Evolutionary conservation across 2,797 vertebrate genomes (phyloP).

Genomic region (Oreochromis mossambicus): DNA sequence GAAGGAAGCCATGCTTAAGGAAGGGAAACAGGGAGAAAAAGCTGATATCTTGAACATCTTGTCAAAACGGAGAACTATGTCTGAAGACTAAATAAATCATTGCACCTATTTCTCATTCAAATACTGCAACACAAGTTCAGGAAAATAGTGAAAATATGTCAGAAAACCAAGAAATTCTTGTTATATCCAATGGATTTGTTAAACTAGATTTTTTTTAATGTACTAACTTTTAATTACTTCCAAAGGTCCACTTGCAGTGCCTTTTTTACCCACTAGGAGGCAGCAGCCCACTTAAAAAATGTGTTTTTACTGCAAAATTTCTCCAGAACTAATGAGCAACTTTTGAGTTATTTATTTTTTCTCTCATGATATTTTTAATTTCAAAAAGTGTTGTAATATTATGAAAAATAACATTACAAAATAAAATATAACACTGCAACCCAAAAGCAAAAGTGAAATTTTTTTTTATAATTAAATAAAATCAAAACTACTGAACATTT

Average conservation of each 20-base stretch:
- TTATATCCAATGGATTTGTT: not conserved
- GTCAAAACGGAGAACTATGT: not conserved
- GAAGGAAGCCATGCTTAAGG: not conserved
- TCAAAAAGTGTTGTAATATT: not conserved
- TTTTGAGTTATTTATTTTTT: not conserved
- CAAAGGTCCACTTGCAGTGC: not conserved
- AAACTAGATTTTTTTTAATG: not conserved
- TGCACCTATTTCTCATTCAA: not conserved
- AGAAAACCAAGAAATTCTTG: not conserved
- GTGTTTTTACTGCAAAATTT: not conserved
- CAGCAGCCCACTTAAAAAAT: not conserved
- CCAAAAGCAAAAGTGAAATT: not conserved
- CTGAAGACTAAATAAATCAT: not conserved
- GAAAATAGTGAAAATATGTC: not conserved
- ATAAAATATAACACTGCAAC: not conserved
- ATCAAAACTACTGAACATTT: not conserved
- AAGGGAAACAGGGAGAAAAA: not conserved
- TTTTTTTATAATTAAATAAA: not conserved
- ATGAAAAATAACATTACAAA: not conserved
- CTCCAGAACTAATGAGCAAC: not conserved
- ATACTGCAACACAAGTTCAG: not conserved
- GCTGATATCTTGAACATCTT: not conserved
- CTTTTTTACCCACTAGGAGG: not conserved
- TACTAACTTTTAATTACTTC: not conserved
- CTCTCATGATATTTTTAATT: not conserved